Percentiles rank a stretch among this genome's conserved stretches.
Conservation (phyloP, 2,888 invertebrate genomes). For the Villa cingulata region DNA sequence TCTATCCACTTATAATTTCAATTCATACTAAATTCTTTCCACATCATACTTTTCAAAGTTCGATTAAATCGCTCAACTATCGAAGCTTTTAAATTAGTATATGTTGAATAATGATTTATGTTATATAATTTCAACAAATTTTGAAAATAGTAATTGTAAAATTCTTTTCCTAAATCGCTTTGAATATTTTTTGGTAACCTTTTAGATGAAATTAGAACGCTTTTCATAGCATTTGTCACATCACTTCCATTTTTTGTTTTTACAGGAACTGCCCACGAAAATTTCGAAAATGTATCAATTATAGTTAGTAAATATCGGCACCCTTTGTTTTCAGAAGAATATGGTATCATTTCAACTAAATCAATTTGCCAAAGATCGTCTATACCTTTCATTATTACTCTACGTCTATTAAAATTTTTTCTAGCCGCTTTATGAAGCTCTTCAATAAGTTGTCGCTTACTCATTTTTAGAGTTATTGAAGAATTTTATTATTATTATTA, state of each 20-base stretch:
- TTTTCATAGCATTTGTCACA: constrained; percentile 6
- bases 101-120: no score
- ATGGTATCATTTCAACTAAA: constrained; percentile 25
- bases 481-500: neutral
- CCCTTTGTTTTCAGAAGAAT: constrained; percentile 22
- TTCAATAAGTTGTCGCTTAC: constrained; percentile 15
- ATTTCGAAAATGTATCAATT: constrained; percentile 32
- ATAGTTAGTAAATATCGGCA: constrained; percentile 26
- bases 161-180: constrained; percentile 23
- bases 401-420: constrained; percentile 25
- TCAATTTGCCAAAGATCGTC: no score
- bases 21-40: no score
- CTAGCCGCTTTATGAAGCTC: constrained; percentile 30
- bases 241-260: constrained; percentile 22
- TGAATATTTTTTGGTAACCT: constrained; percentile 20
- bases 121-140: no score
- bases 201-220: neutral
- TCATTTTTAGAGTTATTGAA: constrained; percentile 9
- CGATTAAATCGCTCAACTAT: no score
- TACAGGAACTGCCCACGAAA: constrained; percentile 25
- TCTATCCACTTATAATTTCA: no score
- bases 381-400: constrained; percentile 25
- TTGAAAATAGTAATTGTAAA: constrained; percentile 16
- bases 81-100: no score
- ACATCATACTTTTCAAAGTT: no score